Evolutionary conservation across 2,797 vertebrate species (phyloP).

Genomic region (Macroramphosus scolopax): DNA sequence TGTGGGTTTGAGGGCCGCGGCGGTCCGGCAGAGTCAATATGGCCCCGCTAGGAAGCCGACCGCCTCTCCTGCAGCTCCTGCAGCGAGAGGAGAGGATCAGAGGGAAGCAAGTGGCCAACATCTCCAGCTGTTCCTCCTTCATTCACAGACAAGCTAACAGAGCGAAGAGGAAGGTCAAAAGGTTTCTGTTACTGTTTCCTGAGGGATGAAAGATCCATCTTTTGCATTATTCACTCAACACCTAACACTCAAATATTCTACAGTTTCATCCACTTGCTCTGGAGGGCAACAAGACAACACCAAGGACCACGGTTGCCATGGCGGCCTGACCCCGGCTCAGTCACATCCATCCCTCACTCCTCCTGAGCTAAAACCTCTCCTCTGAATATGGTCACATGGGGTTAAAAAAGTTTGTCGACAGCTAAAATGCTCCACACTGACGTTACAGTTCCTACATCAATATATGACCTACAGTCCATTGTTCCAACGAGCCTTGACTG

Average conservation of each 20-base stretch:
- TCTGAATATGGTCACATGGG: no score
- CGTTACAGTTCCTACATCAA: no score
- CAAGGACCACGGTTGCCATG: no score
- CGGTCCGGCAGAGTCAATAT: slow-evolving; percentile 83
- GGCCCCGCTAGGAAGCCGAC: slow-evolving; percentile 66
- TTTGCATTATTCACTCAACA: slow-evolving; percentile 75
- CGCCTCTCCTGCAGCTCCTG: slow-evolving; percentile 57
- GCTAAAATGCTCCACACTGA: no score
- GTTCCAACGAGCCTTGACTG: no score
- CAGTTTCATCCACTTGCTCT: slow-evolving; percentile 1
- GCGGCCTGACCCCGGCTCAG: no score
- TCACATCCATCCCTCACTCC: no score
- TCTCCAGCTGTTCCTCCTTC: slow-evolving; percentile 70
- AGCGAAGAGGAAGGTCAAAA: slow-evolving; percentile 69
- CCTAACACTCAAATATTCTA: no score
- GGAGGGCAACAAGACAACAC: slow-evolving; percentile 8
- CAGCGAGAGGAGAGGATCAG: slow-evolving; percentile 60
- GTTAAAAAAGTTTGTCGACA: no score
- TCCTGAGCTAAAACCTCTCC: no score
- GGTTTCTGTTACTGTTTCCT: slow-evolving; percentile 73
- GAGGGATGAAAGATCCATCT: slow-evolving; percentile 48
- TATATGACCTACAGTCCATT: no score
- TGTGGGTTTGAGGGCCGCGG: slow-evolving; percentile 84
- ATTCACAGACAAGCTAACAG: slow-evolving; percentile 16
- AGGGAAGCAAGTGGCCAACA: slow-evolving; percentile 54